A percentile compares a stretch with the other conserved stretches of the same genome.
Evolutionary conservation across 1,140 invertebrate species (phyloP).

Genomic region (Drosophila nannoptera): DNA sequence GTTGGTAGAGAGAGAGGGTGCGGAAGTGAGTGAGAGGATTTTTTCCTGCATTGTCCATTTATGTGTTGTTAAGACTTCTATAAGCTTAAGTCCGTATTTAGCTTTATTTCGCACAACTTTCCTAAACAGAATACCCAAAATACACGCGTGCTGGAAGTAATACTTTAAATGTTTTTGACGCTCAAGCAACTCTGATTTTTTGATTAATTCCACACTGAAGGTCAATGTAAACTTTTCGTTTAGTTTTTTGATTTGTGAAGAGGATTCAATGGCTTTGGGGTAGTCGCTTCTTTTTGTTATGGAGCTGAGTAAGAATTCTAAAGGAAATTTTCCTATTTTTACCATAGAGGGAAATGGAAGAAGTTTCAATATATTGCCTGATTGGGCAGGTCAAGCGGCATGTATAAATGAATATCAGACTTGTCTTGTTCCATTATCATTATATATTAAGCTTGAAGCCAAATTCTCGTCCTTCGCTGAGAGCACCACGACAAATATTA

Average conservation of each 20-base stretch:
- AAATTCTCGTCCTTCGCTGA: no score
- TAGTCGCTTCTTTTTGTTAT: no score
- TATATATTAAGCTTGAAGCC: no score
- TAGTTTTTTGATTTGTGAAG: background rate
- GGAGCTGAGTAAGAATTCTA: no score
- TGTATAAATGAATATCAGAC: no score
- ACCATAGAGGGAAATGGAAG: no score
- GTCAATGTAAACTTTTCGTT: background rate
- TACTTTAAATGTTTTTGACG: slow-evolving; percentile 32
- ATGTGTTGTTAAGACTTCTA: slow-evolving; percentile 77
- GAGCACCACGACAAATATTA: background rate
- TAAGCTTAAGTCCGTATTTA: slow-evolving; percentile 67
- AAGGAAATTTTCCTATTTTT: no score
- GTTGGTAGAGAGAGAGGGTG: no score
- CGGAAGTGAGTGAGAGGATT: background rate
- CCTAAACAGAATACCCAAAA: slow-evolving; percentile 57
- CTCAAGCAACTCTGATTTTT: slow-evolving; percentile 28
- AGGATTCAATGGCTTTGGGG: no score
- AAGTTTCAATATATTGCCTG: no score
- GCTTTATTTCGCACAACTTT: slow-evolving; percentile 60
- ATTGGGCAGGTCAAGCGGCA: no score
- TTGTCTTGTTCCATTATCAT: no score
- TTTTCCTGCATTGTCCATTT: slow-evolving; percentile 59
- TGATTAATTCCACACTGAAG: slow-evolving; percentile 47
- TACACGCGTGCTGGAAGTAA: slow-evolving; percentile 23